A percentile compares a stretch with the other conserved stretches of the same genome.
These are phyloP conservation scores for Leguminivora glycinivorella DNA, from an alignment of 1,140 invertebrate genomes.

Conservation along the genomic window DNA sequence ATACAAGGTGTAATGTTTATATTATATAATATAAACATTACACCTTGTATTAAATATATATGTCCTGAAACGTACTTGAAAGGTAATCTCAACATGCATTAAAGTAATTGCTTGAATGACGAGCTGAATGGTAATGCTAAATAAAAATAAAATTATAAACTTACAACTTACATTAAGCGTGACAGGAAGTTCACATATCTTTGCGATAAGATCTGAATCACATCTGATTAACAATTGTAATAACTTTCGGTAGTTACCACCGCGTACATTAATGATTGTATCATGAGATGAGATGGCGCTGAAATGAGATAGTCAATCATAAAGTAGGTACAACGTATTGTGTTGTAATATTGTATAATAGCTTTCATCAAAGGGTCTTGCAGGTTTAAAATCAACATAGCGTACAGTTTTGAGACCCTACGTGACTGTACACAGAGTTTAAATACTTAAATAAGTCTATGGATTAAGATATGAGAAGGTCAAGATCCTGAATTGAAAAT, in stretches of 20 bases:
- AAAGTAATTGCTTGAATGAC: too few species aligned
- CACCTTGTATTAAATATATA: too few species aligned
- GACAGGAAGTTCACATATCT: neutral
- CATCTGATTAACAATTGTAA: neutral
- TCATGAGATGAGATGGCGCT: constrained; percentile 1
- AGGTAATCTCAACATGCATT: too few species aligned
- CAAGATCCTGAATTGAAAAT: too few species aligned
- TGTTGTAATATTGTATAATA: constrained; percentile 11
- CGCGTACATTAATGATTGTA: neutral
- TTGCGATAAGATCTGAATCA: constrained; percentile 6
- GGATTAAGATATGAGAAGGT: too few species aligned
- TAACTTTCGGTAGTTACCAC: too few species aligned
- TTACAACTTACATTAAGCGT: constrained; percentile 2
- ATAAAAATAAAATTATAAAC: neutral
- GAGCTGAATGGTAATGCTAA: neutral
- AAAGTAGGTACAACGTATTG: neutral
- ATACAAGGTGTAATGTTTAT: too few species aligned
- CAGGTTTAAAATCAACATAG: neutral
- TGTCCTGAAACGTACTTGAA: too few species aligned
- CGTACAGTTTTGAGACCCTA: too few species aligned
- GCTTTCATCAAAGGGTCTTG: constrained; percentile 1
- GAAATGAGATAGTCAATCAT: constrained; percentile 12
- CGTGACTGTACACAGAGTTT: too few species aligned
- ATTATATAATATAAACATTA: too few species aligned
- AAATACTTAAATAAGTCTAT: too few species aligned